A percentile compares a stretch with the other conserved stretches of the same genome.
These are phyloP conservation scores for Siderastrea radians DNA, from an alignment of 92 coral and sea anemone species.

Conservation along the genomic window DNA sequence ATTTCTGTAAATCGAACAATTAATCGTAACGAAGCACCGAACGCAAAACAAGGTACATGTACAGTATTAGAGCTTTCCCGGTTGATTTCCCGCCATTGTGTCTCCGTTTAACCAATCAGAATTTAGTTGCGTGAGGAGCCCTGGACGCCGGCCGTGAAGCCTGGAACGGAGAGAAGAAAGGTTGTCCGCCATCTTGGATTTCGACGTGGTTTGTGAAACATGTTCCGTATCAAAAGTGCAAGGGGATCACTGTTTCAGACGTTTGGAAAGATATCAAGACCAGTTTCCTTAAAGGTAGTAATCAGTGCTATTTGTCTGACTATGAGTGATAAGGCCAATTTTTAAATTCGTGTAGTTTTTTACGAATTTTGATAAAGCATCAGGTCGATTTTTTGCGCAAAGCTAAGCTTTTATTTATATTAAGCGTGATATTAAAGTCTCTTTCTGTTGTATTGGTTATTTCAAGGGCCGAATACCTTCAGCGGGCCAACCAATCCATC, in stretches of 20 bases:
- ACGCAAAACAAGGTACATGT: too few relatives aligned
- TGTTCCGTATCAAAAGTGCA: constrained; percentile 71
- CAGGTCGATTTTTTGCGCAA: too few relatives aligned
- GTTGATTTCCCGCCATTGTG: constrained; percentile 71
- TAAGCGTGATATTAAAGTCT: too few relatives aligned
- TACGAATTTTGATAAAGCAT: neutral
- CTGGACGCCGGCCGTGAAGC: neutral
- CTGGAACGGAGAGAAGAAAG: constrained; percentile 43
- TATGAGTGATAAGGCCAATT: neutral
- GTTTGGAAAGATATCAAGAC: constrained; percentile 42
- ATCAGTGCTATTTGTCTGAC: neutral
- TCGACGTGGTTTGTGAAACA: constrained; percentile 11
- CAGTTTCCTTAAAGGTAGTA: constrained; percentile 62
- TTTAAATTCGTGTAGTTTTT: neutral
- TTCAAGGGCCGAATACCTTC: constrained; percentile 15
- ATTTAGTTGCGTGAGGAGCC: neutral
- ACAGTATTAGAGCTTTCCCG: neutral
- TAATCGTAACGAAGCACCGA: neutral
- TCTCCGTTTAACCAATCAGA: constrained; percentile 56
- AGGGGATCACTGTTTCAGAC: constrained; percentile 37
- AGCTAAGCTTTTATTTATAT: neutral
- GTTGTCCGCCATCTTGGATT: constrained; percentile 75
- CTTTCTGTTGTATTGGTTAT: neutral
- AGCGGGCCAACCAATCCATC: neutral
- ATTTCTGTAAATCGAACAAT: neutral